A percentile compares a stretch with the other conserved stretches of the same genome.
Conservation (phyloP, 1,140 invertebrate species). For the Amyelois transitella region DNA sequence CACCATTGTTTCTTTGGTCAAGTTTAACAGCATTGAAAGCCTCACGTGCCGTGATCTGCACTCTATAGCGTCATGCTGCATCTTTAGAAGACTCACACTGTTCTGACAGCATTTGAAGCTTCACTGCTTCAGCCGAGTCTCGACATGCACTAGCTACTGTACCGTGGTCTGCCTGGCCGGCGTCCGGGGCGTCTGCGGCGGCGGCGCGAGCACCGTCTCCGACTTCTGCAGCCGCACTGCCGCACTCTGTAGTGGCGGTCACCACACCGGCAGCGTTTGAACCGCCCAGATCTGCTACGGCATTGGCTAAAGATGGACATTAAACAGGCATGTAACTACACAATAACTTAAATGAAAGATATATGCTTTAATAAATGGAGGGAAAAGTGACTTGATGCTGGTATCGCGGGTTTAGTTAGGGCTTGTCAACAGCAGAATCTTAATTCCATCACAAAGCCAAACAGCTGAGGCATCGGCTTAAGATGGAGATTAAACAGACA, state of each 20-base stretch:
- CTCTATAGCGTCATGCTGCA: too few species aligned
- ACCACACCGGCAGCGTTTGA: constrained; percentile 34
- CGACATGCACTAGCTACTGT: too few species aligned
- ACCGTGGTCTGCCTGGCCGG: constrained; percentile 11
- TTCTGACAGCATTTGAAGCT: too few species aligned
- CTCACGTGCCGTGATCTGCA: too few species aligned
- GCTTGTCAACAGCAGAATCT: not conserved
- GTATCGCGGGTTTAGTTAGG: not conserved
- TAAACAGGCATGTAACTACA: not conserved
- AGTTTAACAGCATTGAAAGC: too few species aligned
- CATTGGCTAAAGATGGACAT: constrained; percentile 19
- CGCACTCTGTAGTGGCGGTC: constrained; percentile 32
- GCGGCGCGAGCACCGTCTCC: constrained; percentile 4
- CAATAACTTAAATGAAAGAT: too few species aligned
- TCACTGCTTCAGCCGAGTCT: too few species aligned
- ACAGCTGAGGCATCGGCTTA: not conserved
- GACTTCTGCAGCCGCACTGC: constrained; percentile 15
- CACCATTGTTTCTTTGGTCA: too few species aligned
- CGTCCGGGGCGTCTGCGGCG: constrained; percentile 12
- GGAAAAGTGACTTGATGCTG: not conserved
- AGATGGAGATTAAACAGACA: not conserved
- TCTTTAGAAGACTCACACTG: too few species aligned
- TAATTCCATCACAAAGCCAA: not conserved
- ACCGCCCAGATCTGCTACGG: constrained; percentile 26
- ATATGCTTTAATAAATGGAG: not conserved